These are phyloP conservation scores for Strigamia transsilvanica DNA, from an alignment of 2,888 invertebrate species.

Conservation along the genomic window DNA sequence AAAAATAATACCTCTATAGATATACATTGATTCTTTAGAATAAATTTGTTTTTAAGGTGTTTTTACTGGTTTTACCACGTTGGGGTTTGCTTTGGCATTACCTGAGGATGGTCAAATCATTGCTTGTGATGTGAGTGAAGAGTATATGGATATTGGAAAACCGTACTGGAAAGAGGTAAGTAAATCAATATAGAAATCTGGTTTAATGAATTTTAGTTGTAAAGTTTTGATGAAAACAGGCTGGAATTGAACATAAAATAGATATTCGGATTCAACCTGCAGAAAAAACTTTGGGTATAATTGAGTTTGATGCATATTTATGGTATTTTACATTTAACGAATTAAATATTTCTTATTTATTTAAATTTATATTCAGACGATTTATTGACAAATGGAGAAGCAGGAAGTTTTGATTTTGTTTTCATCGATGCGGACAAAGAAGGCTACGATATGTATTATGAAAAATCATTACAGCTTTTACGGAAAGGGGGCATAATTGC, in stretches of 20 bases:
- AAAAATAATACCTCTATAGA: not conserved
- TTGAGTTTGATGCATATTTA: no score
- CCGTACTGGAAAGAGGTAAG: conserved; percentile 55
- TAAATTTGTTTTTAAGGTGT: conserved; percentile 57
- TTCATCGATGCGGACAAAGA: conserved; percentile 65
- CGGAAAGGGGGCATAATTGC: conserved; percentile 64
- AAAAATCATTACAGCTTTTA: conserved; percentile 62
- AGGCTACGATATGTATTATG: conserved; percentile 64
- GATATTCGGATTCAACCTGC: conserved; percentile 60
- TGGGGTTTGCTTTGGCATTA: conserved; percentile 63
- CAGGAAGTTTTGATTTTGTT: conserved; percentile 62
- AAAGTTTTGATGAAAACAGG: conserved; percentile 57
- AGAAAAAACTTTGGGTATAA: conserved; percentile 55
- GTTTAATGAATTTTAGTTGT: no score
- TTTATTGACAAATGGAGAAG: conserved; percentile 60
- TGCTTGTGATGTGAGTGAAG: conserved; percentile 61
- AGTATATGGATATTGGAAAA: conserved; percentile 58
- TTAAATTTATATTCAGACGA: conserved; percentile 57
- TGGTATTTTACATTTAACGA: no score
- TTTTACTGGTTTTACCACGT: conserved; percentile 65
- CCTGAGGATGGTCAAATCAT: conserved; percentile 64
- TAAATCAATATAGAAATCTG: not conserved
- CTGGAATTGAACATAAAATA: conserved; percentile 61
- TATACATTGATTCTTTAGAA: not conserved
- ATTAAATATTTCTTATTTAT: no score